phyloP scores from a whole-genome alignment of 2,888 invertebrate genomes.

The Oscheius sp. region DNA sequence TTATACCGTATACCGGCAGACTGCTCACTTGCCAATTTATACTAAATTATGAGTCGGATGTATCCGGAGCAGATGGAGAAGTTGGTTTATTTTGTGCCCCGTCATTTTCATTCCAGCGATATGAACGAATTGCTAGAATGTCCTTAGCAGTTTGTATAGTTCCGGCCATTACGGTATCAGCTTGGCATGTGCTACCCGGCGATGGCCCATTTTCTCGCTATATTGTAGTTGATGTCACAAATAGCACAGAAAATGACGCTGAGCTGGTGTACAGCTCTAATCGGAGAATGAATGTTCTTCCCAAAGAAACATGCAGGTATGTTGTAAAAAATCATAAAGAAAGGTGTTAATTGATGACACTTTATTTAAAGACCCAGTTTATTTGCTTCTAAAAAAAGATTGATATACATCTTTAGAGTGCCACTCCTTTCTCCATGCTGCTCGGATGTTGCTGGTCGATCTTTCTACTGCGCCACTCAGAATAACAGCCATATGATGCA shows the following conservation, averaged over 20 bases:
- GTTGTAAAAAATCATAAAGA: no score
- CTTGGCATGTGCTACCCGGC: constrained; percentile 67
- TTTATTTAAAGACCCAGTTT: background rate
- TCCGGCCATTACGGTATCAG: constrained; percentile 68
- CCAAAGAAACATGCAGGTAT: constrained; percentile 66
- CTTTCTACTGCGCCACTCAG: constrained; percentile 63
- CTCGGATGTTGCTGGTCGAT: constrained; percentile 60
- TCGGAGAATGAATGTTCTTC: constrained; percentile 62
- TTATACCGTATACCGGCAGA: constrained; percentile 68
- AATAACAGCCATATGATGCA: constrained; percentile 67
- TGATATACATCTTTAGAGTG: constrained; percentile 57
- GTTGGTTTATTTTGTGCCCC: constrained; percentile 22
- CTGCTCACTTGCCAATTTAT: constrained; percentile 62
- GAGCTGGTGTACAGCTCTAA: constrained; percentile 61
- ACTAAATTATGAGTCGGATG: constrained; percentile 63
- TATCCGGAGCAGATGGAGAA: constrained; percentile 51
- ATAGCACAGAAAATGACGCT: constrained; percentile 66
- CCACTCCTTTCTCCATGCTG: constrained; percentile 69
- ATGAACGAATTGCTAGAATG: constrained; percentile 56
- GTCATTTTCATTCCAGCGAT: constrained; percentile 35
- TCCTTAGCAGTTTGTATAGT: constrained; percentile 66
- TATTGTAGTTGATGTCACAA: constrained; percentile 68
- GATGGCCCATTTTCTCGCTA: constrained; percentile 59
- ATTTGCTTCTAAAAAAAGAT: background rate
- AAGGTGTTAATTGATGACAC: background rate